Evolutionary conservation across 2,888 invertebrate species (phyloP).

Genomic region (Heliconius sara): DNA sequence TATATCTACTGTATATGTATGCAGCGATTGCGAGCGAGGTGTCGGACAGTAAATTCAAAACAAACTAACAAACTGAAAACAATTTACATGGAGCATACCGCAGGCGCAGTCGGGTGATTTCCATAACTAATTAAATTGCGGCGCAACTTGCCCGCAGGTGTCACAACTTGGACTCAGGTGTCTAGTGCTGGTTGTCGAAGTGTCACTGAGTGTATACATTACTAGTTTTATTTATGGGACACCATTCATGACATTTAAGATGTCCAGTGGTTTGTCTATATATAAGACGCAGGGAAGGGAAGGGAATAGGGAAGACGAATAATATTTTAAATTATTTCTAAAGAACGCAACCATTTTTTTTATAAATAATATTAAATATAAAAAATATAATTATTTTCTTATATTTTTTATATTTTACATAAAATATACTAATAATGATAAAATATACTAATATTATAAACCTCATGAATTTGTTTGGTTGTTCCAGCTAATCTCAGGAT

Average conservation of each 20-base stretch:
- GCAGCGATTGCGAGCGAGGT: conserved; percentile 31
- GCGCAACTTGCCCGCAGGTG: conserved; percentile 53
- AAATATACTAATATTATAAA: no score
- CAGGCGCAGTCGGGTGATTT: conserved; percentile 49
- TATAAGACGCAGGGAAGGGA: background rate
- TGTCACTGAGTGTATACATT: conserved; percentile 29
- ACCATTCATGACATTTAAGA: background rate
- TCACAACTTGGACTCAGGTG: conserved; percentile 39
- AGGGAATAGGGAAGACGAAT: no score
- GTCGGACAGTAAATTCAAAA: conserved; percentile 45
- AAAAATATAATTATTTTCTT: no score
- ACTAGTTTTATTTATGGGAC: background rate
- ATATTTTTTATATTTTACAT: no score
- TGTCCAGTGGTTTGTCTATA: background rate
- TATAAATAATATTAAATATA: no score
- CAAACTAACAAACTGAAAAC: conserved; percentile 60
- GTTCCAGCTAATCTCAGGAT: no score
- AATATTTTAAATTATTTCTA: no score
- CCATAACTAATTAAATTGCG: conserved; percentile 61
- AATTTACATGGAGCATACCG: conserved; percentile 57
- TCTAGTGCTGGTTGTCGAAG: conserved; percentile 22
- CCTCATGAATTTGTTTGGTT: no score
- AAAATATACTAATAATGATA: no score
- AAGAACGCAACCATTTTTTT: no score
- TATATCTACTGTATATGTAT: background rate